Conservation (phyloP, 2,797 vertebrate species). For the Phataginus tetradactyla region DNA sequence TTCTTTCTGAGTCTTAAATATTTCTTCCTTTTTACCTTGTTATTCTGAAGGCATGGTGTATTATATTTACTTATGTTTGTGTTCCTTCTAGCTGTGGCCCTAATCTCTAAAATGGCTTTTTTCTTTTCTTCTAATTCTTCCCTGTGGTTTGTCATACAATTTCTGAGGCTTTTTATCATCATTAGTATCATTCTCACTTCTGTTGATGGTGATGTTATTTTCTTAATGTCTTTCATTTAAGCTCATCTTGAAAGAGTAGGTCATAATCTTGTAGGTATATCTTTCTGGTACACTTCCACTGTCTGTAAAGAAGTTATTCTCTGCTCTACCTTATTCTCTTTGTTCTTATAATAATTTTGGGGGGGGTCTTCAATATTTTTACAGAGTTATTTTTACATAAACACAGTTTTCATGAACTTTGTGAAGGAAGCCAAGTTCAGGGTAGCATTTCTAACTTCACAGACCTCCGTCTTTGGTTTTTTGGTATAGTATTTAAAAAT, state of each 20-base stretch:
- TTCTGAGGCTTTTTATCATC: not conserved
- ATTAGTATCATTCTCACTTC: not conserved
- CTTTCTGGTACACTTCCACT: not conserved
- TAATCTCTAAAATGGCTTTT: not conserved
- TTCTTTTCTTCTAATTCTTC: not conserved
- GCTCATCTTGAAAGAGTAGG: not conserved
- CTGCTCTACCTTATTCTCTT: not conserved
- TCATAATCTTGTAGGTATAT: not conserved
- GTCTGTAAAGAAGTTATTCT: not conserved
- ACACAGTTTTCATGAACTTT: not conserved
- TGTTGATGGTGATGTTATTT: not conserved
- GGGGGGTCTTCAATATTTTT: not conserved
- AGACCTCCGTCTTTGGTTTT: not conserved
- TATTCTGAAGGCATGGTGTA: not conserved
- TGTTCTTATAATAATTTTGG: not conserved
- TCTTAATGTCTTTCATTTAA: not conserved
- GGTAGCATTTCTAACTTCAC: not conserved
- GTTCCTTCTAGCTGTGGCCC: not conserved
- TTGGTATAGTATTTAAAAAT: not conserved
- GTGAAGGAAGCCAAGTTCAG: not conserved
- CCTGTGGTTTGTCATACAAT: not conserved
- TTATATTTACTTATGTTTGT: not conserved
- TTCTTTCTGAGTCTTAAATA: not conserved
- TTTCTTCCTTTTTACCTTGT: not conserved
- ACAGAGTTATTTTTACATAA: not conserved